phyloP scores from a whole-genome alignment of 2,797 vertebrate genomes.

The Streptopelia turtur region DNA sequence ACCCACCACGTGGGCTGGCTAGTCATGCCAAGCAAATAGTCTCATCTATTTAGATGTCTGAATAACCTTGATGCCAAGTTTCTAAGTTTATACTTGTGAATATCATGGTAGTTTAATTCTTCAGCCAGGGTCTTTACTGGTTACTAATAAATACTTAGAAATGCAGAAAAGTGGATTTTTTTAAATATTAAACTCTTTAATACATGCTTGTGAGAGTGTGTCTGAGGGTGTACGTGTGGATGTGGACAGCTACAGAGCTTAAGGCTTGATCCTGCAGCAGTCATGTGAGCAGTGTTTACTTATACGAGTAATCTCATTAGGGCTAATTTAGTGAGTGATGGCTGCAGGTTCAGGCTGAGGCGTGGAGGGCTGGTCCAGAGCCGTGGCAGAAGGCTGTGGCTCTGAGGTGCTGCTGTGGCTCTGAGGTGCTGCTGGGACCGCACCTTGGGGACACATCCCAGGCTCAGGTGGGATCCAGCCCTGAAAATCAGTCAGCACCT shows the following conservation, averaged over 20 bases:
- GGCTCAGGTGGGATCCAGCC: neutral
- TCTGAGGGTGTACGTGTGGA: neutral
- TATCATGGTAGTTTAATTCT: neutral
- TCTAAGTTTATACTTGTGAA: neutral
- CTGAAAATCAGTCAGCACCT: neutral
- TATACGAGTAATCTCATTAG: slow-evolving; percentile 13
- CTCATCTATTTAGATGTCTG: neutral
- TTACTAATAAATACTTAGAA: neutral
- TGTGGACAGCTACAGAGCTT: neutral
- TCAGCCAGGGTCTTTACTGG: neutral
- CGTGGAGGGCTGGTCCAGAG: neutral
- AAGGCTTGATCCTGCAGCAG: neutral
- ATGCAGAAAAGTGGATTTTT: neutral
- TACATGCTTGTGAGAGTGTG: neutral
- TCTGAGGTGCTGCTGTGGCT: neutral
- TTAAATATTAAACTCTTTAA: neutral
- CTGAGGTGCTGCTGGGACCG: neutral
- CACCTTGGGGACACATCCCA: too few relatives aligned
- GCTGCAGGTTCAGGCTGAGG: neutral
- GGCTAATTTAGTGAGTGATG: neutral
- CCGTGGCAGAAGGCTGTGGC: neutral
- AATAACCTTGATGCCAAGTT: neutral
- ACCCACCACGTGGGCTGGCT: neutral
- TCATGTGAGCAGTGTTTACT: slow-evolving; percentile 20
- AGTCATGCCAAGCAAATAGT: neutral